phyloP scores from a whole-genome alignment of 2,797 vertebrate species.

The Ptychobarbus kaznakovi region DNA sequence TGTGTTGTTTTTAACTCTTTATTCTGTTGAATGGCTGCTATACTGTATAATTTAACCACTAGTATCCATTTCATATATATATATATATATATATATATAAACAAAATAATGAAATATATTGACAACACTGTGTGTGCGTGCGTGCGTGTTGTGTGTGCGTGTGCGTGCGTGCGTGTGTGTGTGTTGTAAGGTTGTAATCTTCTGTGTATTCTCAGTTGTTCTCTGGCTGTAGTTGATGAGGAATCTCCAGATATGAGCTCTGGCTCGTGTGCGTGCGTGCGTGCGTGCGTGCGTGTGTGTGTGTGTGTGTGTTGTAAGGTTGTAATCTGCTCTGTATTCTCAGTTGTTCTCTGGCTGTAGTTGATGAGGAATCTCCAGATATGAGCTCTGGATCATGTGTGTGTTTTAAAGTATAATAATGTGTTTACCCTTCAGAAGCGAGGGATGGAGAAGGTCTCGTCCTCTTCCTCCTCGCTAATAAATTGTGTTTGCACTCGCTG shows the following conservation, averaged over 20 bases:
- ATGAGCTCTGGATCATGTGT: neutral
- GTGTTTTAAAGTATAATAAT: slow-evolving; percentile 47
- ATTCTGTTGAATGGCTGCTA: neutral
- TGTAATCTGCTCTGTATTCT: slow-evolving; percentile 3
- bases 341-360: neutral
- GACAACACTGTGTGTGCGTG: too few relatives aligned
- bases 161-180: neutral
- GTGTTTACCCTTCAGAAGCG: slow-evolving; percentile 56
- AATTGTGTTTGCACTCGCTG: slow-evolving; percentile 57
- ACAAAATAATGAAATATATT: neutral
- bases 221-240: neutral
- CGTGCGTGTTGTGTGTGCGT: too few relatives aligned
- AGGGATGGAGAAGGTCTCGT: neutral
- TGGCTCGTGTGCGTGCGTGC: neutral
- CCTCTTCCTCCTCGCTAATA: slow-evolving; percentile 49
- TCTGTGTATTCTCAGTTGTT: neutral
- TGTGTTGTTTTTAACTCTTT: neutral
- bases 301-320: neutral
- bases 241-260: neutral
- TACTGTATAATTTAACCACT: neutral
- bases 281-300: neutral
- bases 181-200: neutral
- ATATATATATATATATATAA: too few relatives aligned
- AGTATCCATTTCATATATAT: neutral
- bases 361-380: slow-evolving; percentile 7